Conservation (phyloP, 1,140 invertebrate species). For the Elymnias hypermnestra region DNA sequence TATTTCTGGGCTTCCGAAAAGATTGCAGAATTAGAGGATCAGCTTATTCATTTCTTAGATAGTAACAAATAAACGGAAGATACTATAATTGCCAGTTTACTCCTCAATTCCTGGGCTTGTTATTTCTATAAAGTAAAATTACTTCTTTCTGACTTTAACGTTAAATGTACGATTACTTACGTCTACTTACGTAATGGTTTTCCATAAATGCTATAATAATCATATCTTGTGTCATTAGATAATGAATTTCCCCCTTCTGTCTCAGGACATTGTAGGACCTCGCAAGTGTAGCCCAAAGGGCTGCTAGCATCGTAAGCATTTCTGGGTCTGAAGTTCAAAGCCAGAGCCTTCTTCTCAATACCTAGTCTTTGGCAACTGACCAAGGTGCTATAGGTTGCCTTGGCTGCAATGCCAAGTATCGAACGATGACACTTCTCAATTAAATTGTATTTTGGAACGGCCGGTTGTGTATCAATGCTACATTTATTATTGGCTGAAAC, state of each 20-base stretch:
- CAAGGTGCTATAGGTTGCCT: constrained; percentile 50
- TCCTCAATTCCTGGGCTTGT: too few species aligned
- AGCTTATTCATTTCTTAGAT: too few species aligned
- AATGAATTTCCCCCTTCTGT: constrained; percentile 70
- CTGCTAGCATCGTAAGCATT: constrained; percentile 27
- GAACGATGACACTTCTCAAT: constrained; percentile 59
- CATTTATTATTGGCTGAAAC: constrained; percentile 26
- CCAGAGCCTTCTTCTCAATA: constrained; percentile 77
- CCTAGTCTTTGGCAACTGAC: constrained; percentile 77
- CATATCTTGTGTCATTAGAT: constrained; percentile 71
- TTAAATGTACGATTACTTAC: too few species aligned
- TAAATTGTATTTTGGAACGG: constrained; percentile 46
- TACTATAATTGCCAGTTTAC: too few species aligned
- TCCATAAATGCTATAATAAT: constrained; percentile 78
- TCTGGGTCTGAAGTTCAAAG: constrained; percentile 78
- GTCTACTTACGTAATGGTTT: constrained; percentile 72
- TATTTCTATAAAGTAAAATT: too few species aligned
- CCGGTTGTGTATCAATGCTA: constrained; percentile 18
- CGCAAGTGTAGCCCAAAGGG: constrained; percentile 63
- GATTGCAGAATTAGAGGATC: too few species aligned
- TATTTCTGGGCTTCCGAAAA: too few species aligned
- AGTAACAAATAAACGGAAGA: too few species aligned
- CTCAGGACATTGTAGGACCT: constrained; percentile 79
- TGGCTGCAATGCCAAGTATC: constrained; percentile 41
- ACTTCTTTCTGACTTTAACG: too few species aligned